Conservation (phyloP, 2,113 vertebrate genomes). For the Aspiorhynchus laticeps region DNA sequence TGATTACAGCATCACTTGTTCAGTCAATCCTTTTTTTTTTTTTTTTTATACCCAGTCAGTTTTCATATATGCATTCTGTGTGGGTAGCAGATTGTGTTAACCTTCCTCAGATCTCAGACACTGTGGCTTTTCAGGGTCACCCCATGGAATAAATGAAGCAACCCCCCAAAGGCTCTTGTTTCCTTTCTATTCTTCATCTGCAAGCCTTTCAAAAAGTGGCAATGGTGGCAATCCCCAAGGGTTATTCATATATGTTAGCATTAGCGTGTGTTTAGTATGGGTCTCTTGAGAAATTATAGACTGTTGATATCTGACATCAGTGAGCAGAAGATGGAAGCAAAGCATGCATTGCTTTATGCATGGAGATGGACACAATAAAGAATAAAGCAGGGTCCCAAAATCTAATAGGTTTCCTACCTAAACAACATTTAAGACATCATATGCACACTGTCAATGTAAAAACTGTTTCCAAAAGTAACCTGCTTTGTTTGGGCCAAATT, state of each 20-base stretch:
- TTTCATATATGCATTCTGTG: neutral
- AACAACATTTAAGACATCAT: neutral
- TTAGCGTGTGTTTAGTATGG: constrained; percentile 10
- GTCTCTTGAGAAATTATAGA: constrained; percentile 36
- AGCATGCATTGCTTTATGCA: neutral
- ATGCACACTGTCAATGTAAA: neutral
- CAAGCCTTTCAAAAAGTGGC: neutral
- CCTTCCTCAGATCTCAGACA: neutral
- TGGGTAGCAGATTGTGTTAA: neutral
- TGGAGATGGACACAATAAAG: neutral
- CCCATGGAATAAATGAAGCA: constrained; percentile 9
- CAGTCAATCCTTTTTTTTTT: neutral
- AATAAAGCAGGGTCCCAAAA: neutral
- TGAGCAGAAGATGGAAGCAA: constrained; percentile 23
- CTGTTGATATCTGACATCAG: neutral
- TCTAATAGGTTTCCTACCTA: neutral
- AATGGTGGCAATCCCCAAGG: constrained; percentile 3
- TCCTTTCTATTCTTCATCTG: constrained; percentile 19
- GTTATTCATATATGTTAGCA: constrained; percentile 32
- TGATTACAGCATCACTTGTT: neutral
- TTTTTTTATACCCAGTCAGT: neutral
- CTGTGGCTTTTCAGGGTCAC: constrained; percentile 13
- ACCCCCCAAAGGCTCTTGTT: neutral
- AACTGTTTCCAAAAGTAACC: neutral
- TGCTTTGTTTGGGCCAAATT: neutral